Evolutionary conservation across 2,113 vertebrate genomes (phyloP).

Genomic region (Stigmatopora nigra): DNA sequence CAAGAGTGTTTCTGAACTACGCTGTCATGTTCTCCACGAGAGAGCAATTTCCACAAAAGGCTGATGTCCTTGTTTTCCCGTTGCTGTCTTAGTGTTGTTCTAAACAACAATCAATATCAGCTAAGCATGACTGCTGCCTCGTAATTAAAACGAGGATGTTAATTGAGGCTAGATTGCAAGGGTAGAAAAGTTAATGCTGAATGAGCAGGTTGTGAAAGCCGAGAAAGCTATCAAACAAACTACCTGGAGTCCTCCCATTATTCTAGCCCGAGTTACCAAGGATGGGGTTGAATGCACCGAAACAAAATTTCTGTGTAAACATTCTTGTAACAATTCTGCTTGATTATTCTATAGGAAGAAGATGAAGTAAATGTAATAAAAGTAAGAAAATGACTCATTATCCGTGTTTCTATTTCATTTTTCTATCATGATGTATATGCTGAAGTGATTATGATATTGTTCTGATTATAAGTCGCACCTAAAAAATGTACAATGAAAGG

Average conservation of each 20-base stretch:
- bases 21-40: slow-evolving; percentile 11
- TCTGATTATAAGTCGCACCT: no score
- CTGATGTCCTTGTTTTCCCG: slow-evolving; percentile 48
- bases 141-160: slow-evolving; percentile 66
- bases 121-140: slow-evolving; percentile 62
- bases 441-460: no score
- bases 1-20: slow-evolving; percentile 4
- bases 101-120: slow-evolving; percentile 66
- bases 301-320: background rate
- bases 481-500: no score
- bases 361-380: no score
- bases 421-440: no score
- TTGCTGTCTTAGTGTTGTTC: slow-evolving; percentile 55
- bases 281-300: background rate
- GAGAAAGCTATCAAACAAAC: slow-evolving; percentile 33
- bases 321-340: background rate
- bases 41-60: slow-evolving; percentile 22
- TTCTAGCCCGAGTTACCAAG: slow-evolving; percentile 8
- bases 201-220: slow-evolving; percentile 36
- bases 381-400: no score
- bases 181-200: slow-evolving; percentile 54
- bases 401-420: no score
- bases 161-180: slow-evolving; percentile 54
- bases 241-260: slow-evolving; percentile 19
- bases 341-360: background rate